Conservation (phyloP, 2,888 invertebrate genomes). For the Epistrophe grossulariae region DNA sequence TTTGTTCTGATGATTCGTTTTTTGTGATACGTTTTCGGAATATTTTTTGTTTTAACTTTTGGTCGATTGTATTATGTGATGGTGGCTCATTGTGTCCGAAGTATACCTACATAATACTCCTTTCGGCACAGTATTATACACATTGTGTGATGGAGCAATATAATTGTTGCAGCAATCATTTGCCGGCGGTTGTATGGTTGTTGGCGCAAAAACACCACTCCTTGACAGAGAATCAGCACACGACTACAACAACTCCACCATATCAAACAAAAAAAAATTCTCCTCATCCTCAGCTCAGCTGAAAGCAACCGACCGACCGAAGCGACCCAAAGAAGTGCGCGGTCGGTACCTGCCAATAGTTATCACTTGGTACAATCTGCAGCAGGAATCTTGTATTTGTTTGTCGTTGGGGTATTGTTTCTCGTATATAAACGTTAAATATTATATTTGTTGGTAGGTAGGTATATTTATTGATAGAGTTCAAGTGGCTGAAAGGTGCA, state of each 20-base stretch:
- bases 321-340: constrained; percentile 24
- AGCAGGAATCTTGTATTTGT: constrained; percentile 75
- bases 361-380: constrained; percentile 73
- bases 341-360: constrained; percentile 66
- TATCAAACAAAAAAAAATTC: background rate
- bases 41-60: constrained; percentile 66
- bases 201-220: constrained; percentile 42
- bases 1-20: constrained; percentile 49
- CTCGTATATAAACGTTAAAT: constrained; percentile 70
- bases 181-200: constrained; percentile 13
- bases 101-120: constrained; percentile 21
- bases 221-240: constrained; percentile 28
- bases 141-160: constrained; percentile 74
- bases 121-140: constrained; percentile 52
- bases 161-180: constrained; percentile 76
- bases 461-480: constrained; percentile 60
- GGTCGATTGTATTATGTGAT: constrained; percentile 46
- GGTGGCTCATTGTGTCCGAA: constrained; percentile 23
- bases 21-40: constrained; percentile 53
- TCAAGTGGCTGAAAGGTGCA: constrained; percentile 43
- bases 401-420: constrained; percentile 75
- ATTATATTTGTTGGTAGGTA: constrained; percentile 47
- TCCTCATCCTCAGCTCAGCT: background rate
- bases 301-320: background rate
- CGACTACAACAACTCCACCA: background rate